Base-by-base conservation (phyloP, 2,888 invertebrate species). In the Eucriotettix oculatus region DNA sequence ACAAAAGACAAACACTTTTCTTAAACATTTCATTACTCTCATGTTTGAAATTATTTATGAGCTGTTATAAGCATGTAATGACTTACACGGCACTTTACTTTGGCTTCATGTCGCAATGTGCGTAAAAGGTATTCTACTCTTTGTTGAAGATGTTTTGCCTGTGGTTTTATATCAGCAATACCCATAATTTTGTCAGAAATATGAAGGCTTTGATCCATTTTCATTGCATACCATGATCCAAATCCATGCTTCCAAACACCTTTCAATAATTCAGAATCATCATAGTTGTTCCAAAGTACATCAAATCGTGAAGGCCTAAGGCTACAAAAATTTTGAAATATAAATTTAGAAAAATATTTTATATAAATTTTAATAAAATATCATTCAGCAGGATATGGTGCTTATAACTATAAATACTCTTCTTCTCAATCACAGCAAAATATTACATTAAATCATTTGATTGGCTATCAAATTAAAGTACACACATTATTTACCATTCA, bases 151-250 rank as follows among this genome's bases (percentile, higher is more conserved):
- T 98, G 95, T 73, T 97, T 98, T 0, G 87, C 87, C 75, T 97
- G 96, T 12, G 96, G 96, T 74, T 98, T 98, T 66, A 87, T 86
- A 63, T 89, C 88, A 69, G 90, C 91, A 69, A 89, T 88, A 0
- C 84, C 79, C 52, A 93, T 76, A 65, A 95, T 90, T 79, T 97
- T 97, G 67, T 94, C 92, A 55, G 85, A 83, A 54, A 85, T 74
- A 66, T 82, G 82, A 16, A 96, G 80, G 10, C 84, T 85, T 0
- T 90, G 87, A 74, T 99, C 98, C 84, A 95, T 88, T 78, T 97
- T 96, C 68, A 99, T 97, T 59, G 91, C 89, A 73, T 99, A 98
- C 98, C 98, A 99, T n/a, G 94, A 94, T 16, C 97, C 96, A 81
- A 95, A 86, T 11, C 99, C 99, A 71, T 97, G 93, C 70, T 92